Conservation (phyloP, 2,888 invertebrate genomes). For the Amiota communis region DNA sequence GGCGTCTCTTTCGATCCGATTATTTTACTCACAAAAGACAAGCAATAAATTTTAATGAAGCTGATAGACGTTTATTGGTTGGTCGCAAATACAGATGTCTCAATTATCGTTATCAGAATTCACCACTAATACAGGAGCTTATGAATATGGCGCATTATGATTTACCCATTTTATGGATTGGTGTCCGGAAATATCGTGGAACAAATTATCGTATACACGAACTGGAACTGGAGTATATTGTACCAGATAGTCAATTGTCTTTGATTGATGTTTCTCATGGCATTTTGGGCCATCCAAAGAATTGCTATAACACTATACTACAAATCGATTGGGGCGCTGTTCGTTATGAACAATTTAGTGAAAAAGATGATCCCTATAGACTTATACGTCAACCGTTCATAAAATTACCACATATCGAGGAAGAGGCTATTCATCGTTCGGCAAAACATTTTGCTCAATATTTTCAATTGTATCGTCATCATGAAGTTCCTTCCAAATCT, state of each 20-base stretch:
- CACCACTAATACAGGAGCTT: slow-evolving; percentile 70
- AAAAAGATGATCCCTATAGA: slow-evolving; percentile 67
- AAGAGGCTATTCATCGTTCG: slow-evolving; percentile 45
- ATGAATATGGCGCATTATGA: slow-evolving; percentile 55
- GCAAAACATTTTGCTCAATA: slow-evolving; percentile 57
- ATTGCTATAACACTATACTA: slow-evolving; percentile 66
- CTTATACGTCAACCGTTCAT: slow-evolving; percentile 63
- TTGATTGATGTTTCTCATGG: slow-evolving; percentile 69
- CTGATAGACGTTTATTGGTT: slow-evolving; percentile 64
- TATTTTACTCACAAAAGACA: slow-evolving; percentile 63
- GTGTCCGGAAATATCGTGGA: slow-evolving; percentile 70
- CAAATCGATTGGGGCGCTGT: slow-evolving; percentile 62
- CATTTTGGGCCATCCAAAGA: slow-evolving; percentile 69
- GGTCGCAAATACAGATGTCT: slow-evolving; percentile 63
- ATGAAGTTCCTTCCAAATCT: slow-evolving; percentile 48
- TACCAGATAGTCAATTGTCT: slow-evolving; percentile 65
- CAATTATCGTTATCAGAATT: slow-evolving; percentile 68
- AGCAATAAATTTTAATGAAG: slow-evolving; percentile 52
- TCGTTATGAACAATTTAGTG: slow-evolving; percentile 58
- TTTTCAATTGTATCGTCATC: slow-evolving; percentile 53
- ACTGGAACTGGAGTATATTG: slow-evolving; percentile 68
- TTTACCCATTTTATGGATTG: slow-evolving; percentile 70
- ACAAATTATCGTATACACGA: slow-evolving; percentile 64
- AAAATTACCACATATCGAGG: slow-evolving; percentile 56
- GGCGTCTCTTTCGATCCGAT: slow-evolving; percentile 70